Evolutionary conservation across 2,888 invertebrate species (phyloP), one percentile per base, ranked within the genome.

Genomic region (Osmoderma eremita): DNA sequence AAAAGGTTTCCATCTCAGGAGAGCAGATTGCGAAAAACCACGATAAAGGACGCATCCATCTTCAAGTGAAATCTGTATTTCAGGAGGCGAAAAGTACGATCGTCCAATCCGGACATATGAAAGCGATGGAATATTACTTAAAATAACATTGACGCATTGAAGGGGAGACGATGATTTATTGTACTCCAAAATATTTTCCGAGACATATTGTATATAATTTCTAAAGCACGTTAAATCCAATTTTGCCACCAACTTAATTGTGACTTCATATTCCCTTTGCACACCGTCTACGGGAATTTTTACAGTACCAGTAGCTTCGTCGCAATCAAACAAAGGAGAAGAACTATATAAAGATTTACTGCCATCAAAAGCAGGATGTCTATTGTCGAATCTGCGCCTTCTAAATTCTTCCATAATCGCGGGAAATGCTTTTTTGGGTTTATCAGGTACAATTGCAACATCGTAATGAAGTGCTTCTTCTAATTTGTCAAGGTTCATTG

Each of bases 21-120:
- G 88, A 0, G 95, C 94, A 6, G 94, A 93, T 81, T 97, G 97
- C 83, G 94, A 98, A 77, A 95, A 88, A 4, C 98, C 98, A 68
- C 92, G 89, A 92, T 97, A 97, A 78, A 97, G 89, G 80, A 97
- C 95, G 75, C 94, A 84, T 0, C 97, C 95, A 51, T 89, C 90
- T 0, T 91, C 89, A 8, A 98, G 84, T 77, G 86, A 84, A 30
- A 17, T 24, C 24, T 20, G 36, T 12, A 61, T 49, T 15, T 54
- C 22, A 6, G 73, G 0, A 73, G 74, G 82, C 36, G 87, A 88
- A 82, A 93, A 97, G 78, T 91, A 94, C 10, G 94, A 94, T 8
- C 94, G 86, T 0, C 94, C 94, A 41, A 91, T 90, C 80, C 90
- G 85, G 1, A 76, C 75, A 67, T 78, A 79, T 8, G 48, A 49